Conservation (phyloP, 2,113 vertebrate species). For the Pygoscelis adeliae region DNA sequence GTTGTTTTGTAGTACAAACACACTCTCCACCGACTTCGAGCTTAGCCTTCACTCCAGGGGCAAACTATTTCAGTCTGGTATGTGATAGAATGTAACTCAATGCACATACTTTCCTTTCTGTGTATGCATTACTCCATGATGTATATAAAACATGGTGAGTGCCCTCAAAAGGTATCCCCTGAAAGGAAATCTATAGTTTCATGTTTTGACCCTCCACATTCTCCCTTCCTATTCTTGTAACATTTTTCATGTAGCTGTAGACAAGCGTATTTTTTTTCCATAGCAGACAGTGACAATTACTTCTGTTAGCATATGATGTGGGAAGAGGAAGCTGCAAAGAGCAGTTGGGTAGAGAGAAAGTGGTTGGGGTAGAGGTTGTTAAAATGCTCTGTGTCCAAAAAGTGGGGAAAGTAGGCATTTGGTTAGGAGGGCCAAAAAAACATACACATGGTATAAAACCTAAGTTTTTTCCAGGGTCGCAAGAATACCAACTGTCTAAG, state of each 20-base stretch:
- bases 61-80: not conserved
- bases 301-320: not conserved
- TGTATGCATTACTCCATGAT: not conserved
- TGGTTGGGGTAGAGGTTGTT: not conserved
- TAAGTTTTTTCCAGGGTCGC: not conserved
- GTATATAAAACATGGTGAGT: not conserved
- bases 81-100: not conserved
- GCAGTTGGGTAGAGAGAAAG: not conserved
- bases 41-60: not conserved
- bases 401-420: not conserved
- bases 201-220: not conserved
- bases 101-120: not conserved
- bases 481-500: not conserved
- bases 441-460: not conserved
- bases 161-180: not conserved
- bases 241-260: not conserved
- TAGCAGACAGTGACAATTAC: not conserved
- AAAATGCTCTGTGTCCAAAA: not conserved
- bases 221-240: not conserved
- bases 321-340: not conserved
- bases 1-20: not conserved
- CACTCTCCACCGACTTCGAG: not conserved
- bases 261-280: fast-evolving
- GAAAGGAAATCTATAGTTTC: not conserved
- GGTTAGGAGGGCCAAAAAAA: not conserved